Evolutionary conservation across 1,140 invertebrate genomes (phyloP).

Genomic region (Drosophila asahinai): DNA sequence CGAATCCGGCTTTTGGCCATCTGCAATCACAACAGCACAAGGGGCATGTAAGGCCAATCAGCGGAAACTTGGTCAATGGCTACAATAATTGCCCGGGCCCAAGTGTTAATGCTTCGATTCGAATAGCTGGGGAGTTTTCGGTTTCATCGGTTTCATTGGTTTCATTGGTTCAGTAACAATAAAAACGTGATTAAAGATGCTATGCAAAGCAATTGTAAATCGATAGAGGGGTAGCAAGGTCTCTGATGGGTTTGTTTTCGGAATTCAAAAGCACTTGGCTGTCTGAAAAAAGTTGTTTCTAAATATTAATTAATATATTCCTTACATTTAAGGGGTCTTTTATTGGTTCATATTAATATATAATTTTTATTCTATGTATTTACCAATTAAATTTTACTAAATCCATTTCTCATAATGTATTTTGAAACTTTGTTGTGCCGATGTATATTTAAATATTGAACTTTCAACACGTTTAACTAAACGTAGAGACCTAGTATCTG

Average conservation of each 20-base stretch:
- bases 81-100: conserved; percentile 58
- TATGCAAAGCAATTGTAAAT: conserved; percentile 64
- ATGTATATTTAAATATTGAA: not conserved
- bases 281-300: not conserved
- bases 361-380: too few species aligned
- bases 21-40: conserved; percentile 58
- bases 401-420: not conserved
- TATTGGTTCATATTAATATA: too few species aligned
- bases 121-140: conserved; percentile 55
- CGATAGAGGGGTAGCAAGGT: conserved; percentile 19
- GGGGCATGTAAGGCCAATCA: conserved; percentile 76
- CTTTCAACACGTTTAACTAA: too few species aligned
- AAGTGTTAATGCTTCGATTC: conserved; percentile 68
- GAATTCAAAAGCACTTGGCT: not conserved
- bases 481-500: too few species aligned
- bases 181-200: conserved; percentile 83
- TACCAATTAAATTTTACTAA: too few species aligned
- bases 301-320: not conserved
- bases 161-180: conserved; percentile 63
- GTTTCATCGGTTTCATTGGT: conserved; percentile 65
- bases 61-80: conserved; percentile 76
- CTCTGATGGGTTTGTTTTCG: not conserved
- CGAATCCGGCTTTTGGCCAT: conserved; percentile 52
- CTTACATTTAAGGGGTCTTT: too few species aligned
- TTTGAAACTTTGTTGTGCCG: not conserved